phyloP scores from a whole-genome alignment of 2,113 vertebrate genomes.

The Rhea pennata region DNA sequence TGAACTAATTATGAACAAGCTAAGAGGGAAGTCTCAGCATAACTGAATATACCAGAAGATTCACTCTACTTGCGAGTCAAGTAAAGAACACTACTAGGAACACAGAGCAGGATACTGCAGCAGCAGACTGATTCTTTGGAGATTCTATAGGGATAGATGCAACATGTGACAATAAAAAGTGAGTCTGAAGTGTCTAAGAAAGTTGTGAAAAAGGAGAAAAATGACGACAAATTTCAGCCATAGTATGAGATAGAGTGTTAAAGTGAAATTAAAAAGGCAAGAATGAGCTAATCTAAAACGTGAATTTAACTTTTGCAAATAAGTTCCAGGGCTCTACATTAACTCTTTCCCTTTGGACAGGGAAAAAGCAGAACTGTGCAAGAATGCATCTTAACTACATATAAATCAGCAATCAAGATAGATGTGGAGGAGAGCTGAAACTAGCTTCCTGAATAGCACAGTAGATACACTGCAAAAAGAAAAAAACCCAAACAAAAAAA shows the following conservation, averaged over 20 bases:
- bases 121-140: constrained; percentile 68
- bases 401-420: constrained; percentile 83
- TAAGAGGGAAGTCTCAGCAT: constrained; percentile 69
- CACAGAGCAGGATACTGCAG: constrained; percentile 74
- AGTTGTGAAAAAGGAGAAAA: constrained; percentile 82
- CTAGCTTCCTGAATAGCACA: constrained; percentile 78
- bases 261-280: constrained; percentile 85
- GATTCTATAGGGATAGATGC: constrained; percentile 81
- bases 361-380: constrained; percentile 81
- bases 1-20: constrained; percentile 31
- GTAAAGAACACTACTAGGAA: constrained; percentile 78
- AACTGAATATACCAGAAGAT: constrained; percentile 36
- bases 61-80: constrained; percentile 68
- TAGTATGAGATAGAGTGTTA: constrained; percentile 80
- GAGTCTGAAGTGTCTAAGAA: constrained; percentile 82
- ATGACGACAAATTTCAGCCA: constrained; percentile 82
- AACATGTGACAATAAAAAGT: constrained; percentile 83
- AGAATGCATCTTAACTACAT: constrained; percentile 79
- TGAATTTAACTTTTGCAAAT: constrained; percentile 74
- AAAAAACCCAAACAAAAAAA: neutral
- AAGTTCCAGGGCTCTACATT: constrained; percentile 82
- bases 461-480: constrained; percentile 71
- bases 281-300: constrained; percentile 81
- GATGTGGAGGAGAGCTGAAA: constrained; percentile 82
- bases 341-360: constrained; percentile 80